Base-by-base conservation (phyloP, 30 jellyfish, hydroid and myxozoan species). In the Turritopsis rubra region DNA sequence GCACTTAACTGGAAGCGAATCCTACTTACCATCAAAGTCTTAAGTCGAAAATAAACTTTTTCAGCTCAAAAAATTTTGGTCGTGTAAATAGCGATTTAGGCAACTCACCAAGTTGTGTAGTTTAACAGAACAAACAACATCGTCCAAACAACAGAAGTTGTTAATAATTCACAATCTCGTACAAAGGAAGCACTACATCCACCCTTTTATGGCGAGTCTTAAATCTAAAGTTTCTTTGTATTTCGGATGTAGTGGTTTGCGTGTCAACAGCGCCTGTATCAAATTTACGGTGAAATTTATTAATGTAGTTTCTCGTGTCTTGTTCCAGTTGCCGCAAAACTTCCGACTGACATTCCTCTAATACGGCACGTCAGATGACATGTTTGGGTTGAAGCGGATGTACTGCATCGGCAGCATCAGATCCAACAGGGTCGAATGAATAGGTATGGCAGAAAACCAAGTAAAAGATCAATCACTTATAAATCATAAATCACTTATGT, bases 241-340 rank as follows among this genome's bases (percentile, higher is more conserved):
- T 21, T 66, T 20, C 18, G 41, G 83, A 1, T n/a, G 60, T 54
- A 60, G 20, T 0, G 97, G 20, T 74, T 91, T 91, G 23, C 53
- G 73, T 29, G 54, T 71, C 86, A 31, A 41, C 74, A 91, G 73
- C 7, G 97, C 83, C 71, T 27, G 52, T 79, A 8, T 71, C 87
- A 68, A 82, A 91, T 53, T 91, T 91, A 85, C 88, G 85, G 29
- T 86, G 93, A 73, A 81, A 91, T 66, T 91, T 91, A 19, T 76
- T 81, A 65, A 91, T 83, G 87, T 90, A 90, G 75, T 91, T 91
- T 52, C 81, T 65, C 7, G 97, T 93, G 68, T 91, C 97, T 18
- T 74, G 72, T 80, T 81, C 82, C 41, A 91, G 81, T 74, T 86
- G 97, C 0, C 84, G 82, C 13, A 91, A 65, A 1, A 78, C 87